Base-by-base conservation (phyloP, 2,888 invertebrate species). In the Agrotis ipsilon region DNA sequence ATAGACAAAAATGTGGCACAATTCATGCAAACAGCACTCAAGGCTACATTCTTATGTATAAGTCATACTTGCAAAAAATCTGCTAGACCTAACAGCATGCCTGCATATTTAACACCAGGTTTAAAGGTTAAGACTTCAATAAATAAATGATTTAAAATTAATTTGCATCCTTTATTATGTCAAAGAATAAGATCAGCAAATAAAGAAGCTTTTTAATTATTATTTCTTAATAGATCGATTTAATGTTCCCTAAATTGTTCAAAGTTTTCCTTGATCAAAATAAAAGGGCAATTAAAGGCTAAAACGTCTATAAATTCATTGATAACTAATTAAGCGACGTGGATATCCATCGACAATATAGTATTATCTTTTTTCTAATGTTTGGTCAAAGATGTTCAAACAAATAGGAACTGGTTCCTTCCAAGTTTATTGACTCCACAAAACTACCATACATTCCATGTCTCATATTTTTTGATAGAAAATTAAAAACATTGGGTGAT, bases 381-480 rank as follows among this genome's bases (percentile, higher is more conserved):
- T 90, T 89, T 90, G 86, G 88, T 90, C 90, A 90, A 90, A 92
- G 91, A 93, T 94, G 91, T 90, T 91, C 92, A 94, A 94, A 94
- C 93, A 93, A 92, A 92, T 89, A 91, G 89, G 91, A 95, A 96
- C 94, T 93, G 83, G 94, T 95, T 95, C 86, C 84, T 87, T 87
- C 75, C 73, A 89, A 91, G 96, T 95, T 96, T 95, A 91, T 94
- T 96, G 96, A 95, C 96, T 94, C 91, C 92, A 92, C 90, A 80
- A 89, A 92, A 93, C 92, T 92, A 90, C 87, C 83, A 89, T 86
- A 88, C 91, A 89, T 90, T 88, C 86, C 87, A 84, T 87, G 85
- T 82, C 78, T 88, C 73, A 71, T 73, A 81, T 83, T 82, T 87
- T 87, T 88, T 84, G 81, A 87, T 87, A 86, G 85, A 86, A 89